A percentile compares a stretch with the other conserved stretches of the same genome.
phyloP scores from a whole-genome alignment of 2,888 invertebrate genomes.

The Mactromeris polynyma region DNA sequence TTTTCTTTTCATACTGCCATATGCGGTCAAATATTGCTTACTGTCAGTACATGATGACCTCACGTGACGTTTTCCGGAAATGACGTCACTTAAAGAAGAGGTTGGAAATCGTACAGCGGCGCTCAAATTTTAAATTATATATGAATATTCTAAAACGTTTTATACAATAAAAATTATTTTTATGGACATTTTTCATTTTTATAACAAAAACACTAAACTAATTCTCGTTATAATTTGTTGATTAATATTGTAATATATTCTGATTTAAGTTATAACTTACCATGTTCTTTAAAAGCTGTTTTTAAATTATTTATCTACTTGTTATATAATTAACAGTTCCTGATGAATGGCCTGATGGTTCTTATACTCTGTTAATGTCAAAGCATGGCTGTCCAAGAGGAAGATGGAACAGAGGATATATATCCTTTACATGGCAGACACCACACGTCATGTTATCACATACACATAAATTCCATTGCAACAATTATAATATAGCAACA shows the following conservation, averaged over 20 bases:
- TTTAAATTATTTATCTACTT: too few species aligned
- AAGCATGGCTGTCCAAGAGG: background rate
- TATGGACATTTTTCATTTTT: background rate
- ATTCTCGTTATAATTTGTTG: background rate
- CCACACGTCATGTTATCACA: slow-evolving; percentile 9
- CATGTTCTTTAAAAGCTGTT: background rate
- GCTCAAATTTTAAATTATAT: too few species aligned
- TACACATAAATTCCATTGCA: background rate
- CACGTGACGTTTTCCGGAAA: too few species aligned
- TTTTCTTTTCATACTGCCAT: too few species aligned
- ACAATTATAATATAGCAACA: background rate
- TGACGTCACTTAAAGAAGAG: too few species aligned
- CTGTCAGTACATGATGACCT: too few species aligned
- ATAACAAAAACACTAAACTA: background rate
- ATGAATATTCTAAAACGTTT: too few species aligned
- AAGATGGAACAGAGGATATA: background rate
- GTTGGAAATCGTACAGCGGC: too few species aligned
- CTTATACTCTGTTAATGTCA: background rate
- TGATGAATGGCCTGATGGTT: background rate
- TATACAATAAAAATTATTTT: background rate
- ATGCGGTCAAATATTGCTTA: too few species aligned
- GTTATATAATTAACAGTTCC: background rate
- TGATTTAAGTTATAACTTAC: background rate
- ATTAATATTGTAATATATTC: background rate
- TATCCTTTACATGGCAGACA: background rate